Conservation (phyloP, 2,888 invertebrate species). For the Chrysomela aeneicollis region DNA sequence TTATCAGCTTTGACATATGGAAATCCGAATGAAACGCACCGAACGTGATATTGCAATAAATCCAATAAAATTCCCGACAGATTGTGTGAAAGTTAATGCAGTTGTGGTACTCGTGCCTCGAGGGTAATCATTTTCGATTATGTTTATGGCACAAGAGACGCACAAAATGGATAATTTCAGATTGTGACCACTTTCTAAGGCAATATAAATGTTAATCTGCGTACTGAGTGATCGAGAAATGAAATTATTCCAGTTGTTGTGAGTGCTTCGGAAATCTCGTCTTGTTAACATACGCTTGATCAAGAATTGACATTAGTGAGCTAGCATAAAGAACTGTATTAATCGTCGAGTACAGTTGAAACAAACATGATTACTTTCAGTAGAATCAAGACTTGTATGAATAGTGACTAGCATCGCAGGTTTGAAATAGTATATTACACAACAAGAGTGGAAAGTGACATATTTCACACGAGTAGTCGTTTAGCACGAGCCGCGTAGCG, state of each 20-base stretch:
- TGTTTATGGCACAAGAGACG: slow-evolving; percentile 36
- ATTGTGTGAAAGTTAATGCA: slow-evolving; percentile 35
- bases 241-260: slow-evolving; percentile 30
- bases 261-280: slow-evolving; percentile 4
- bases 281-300: background rate
- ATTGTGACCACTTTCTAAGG: slow-evolving; percentile 36
- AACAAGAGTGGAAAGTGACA: no score
- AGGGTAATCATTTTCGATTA: slow-evolving; percentile 38
- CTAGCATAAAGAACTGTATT: no score
- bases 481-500: no score
- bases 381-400: no score
- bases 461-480: no score
- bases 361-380: no score
- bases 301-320: background rate
- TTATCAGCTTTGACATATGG: background rate
- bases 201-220: slow-evolving; percentile 39
- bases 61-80: slow-evolving; percentile 27
- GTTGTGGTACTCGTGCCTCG: slow-evolving; percentile 27
- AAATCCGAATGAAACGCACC: background rate
- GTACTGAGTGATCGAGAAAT: slow-evolving; percentile 28
- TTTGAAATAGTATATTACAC: no score
- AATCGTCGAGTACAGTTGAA: no score
- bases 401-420: no score
- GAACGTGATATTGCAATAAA: slow-evolving; percentile 27
- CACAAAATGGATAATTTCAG: slow-evolving; percentile 39